Percentiles rank a stretch among this genome's conserved stretches.
These are phyloP conservation scores for Trichechus manatus DNA, from an alignment of 2,113 vertebrate species.

Conservation along the genomic window DNA sequence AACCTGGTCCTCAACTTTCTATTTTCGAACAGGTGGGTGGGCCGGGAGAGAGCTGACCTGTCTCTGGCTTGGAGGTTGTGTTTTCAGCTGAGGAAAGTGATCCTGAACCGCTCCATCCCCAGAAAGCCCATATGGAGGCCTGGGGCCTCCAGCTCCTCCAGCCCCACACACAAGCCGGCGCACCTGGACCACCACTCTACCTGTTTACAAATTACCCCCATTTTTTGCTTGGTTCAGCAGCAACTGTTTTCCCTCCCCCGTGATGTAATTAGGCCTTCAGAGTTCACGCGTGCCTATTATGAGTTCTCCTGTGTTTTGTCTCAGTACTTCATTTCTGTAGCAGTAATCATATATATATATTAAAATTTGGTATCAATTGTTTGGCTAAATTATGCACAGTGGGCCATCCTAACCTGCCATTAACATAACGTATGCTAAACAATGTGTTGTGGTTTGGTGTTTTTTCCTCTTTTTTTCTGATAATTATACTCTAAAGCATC, in stretches of 20 bases:
- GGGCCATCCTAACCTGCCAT: slow-evolving; percentile 92
- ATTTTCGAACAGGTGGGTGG: background rate
- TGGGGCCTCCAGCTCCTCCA: slow-evolving; percentile 74
- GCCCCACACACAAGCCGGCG: slow-evolving; percentile 90
- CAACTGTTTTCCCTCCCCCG: slow-evolving; percentile 94
- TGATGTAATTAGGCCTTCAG: slow-evolving; percentile 99
- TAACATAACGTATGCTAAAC: slow-evolving; percentile 94
- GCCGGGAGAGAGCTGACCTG: slow-evolving; percentile 13
- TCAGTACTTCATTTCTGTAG: slow-evolving; percentile 90
- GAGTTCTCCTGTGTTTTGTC: slow-evolving; percentile 93
- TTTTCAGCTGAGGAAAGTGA: slow-evolving; percentile 67
- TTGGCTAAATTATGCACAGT: slow-evolving; percentile 97
- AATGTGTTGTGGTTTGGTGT: slow-evolving; percentile 80
- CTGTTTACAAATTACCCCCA: slow-evolving; percentile 98
- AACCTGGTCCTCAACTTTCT: slow-evolving; percentile 39
- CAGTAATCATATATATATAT: slow-evolving; percentile 96
- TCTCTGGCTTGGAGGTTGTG: background rate
- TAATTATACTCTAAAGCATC: slow-evolving; percentile 93
- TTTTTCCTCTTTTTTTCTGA: slow-evolving; percentile 84
- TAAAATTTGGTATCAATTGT: slow-evolving; percentile 94
- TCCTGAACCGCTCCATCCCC: slow-evolving; percentile 60
- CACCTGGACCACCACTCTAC: slow-evolving; percentile 97
- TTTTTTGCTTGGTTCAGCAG: slow-evolving; percentile 99
- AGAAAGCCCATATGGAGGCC: slow-evolving; percentile 81
- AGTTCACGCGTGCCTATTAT: slow-evolving; percentile 97